phyloP scores from a whole-genome alignment of 1,140 invertebrate species.

The Cotesia vestalis region DNA sequence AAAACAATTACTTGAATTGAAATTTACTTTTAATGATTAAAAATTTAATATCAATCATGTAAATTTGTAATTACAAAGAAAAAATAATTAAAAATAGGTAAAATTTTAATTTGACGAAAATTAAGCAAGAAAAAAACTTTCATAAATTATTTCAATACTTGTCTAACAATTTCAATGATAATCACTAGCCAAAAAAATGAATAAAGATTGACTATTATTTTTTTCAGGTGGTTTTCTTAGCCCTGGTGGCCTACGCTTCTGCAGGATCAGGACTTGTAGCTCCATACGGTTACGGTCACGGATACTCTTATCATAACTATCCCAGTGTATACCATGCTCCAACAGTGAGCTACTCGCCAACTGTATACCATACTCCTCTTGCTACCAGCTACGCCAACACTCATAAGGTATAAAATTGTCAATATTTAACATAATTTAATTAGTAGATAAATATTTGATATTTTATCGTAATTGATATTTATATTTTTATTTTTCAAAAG shows the following conservation, averaged over 20 bases:
- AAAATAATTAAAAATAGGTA: too few species aligned
- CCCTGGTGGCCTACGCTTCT: slow-evolving; percentile 51
- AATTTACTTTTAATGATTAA: too few species aligned
- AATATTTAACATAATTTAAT: slow-evolving; percentile 6
- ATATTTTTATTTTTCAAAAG: slow-evolving; percentile 32
- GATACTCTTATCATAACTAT: slow-evolving; percentile 19
- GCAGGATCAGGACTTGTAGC: slow-evolving; percentile 53
- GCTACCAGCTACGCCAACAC: slow-evolving; percentile 55
- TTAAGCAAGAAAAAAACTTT: too few species aligned
- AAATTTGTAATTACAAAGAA: too few species aligned
- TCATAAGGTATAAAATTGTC: slow-evolving; percentile 39
- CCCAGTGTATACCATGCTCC: slow-evolving; percentile 35
- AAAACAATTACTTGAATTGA: too few species aligned
- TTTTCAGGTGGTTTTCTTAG: slow-evolving; percentile 52
- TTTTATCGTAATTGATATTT: too few species aligned
- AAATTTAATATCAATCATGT: too few species aligned
- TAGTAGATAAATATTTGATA: neutral
- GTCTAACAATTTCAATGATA: too few species aligned
- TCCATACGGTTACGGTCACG: slow-evolving; percentile 42
- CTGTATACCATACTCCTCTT: slow-evolving; percentile 44
- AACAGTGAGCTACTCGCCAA: slow-evolving; percentile 34
- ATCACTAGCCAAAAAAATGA: neutral
- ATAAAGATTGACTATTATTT: slow-evolving; percentile 25
- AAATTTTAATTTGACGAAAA: too few species aligned
- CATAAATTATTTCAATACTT: too few species aligned